A percentile compares a stretch with the other conserved stretches of the same genome.
phyloP scores from a whole-genome alignment of 2,113 vertebrate genomes.

The Aphyosemion australe region DNA sequence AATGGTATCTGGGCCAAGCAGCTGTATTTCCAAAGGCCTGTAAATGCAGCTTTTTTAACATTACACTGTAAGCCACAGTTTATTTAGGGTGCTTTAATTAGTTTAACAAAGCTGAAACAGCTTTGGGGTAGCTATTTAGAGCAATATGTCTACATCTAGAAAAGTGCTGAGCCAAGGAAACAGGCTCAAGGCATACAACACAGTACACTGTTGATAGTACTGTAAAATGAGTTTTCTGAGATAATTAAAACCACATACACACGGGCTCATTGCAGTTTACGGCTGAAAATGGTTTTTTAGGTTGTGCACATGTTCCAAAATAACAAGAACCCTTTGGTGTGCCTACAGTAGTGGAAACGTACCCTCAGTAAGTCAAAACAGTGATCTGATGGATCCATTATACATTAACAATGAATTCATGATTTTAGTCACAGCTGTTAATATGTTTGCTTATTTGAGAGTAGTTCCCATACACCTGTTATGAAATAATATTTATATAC shows the following conservation, averaged over 20 bases:
- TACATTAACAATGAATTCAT: too few species aligned
- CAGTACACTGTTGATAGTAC: neutral
- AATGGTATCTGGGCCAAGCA: constrained; percentile 38
- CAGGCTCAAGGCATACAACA: constrained; percentile 2
- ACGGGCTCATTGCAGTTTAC: neutral
- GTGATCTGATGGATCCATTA: too few species aligned
- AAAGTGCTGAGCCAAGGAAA: constrained; percentile 19
- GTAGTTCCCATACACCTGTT: too few species aligned
- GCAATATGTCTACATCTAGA: constrained; percentile 5
- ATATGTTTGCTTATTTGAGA: too few species aligned
- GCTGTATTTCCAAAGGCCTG: constrained; percentile 28
- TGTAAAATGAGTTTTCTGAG: neutral
- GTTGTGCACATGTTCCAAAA: neutral
- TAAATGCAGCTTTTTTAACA: constrained; percentile 33
- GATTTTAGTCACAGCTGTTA: too few species aligned
- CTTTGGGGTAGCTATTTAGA: constrained; percentile 27
- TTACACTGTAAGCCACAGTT: constrained; percentile 23
- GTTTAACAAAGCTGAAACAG: constrained; percentile 39
- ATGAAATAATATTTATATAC: too few species aligned
- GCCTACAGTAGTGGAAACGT: neutral
- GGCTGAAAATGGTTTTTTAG: neutral
- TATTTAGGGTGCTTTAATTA: constrained; percentile 51
- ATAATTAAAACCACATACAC: neutral
- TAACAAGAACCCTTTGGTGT: neutral
- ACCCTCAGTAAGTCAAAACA: too few species aligned